A percentile compares a stretch with the other conserved stretches of the same genome.
Evolutionary conservation across 2,888 invertebrate genomes (phyloP).

Genomic region (Catocala sponsa): DNA sequence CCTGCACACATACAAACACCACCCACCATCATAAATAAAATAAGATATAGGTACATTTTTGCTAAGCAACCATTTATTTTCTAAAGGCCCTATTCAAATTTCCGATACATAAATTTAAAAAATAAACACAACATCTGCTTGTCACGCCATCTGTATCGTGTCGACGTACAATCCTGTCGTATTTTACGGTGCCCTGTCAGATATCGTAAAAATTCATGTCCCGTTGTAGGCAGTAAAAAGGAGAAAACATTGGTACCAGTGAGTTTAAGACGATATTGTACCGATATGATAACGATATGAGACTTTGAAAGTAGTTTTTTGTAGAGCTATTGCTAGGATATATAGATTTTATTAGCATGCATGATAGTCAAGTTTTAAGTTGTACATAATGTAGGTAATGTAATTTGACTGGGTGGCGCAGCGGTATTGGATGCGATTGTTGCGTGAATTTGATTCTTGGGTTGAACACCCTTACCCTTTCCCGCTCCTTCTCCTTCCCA

Average conservation of each 20-base stretch:
- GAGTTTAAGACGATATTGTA: slow-evolving; percentile 15
- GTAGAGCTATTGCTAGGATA: too few species aligned
- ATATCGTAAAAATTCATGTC: slow-evolving; percentile 52
- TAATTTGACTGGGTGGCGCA: too few species aligned
- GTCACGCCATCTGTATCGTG: slow-evolving; percentile 37
- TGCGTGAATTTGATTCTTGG: too few species aligned
- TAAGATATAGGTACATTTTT: neutral
- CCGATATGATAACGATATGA: slow-evolving; percentile 18
- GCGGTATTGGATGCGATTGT: too few species aligned
- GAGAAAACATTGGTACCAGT: slow-evolving; percentile 18
- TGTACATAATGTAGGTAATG: too few species aligned
- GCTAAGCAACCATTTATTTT: slow-evolving; percentile 4
- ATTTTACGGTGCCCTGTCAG: slow-evolving; percentile 46
- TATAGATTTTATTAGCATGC: neutral
- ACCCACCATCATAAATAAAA: neutral
- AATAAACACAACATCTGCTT: slow-evolving; percentile 24
- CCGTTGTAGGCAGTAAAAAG: slow-evolving; percentile 33
- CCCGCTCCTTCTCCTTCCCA: too few species aligned
- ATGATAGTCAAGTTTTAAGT: neutral
- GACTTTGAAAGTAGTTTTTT: neutral
- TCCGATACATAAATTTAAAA: slow-evolving; percentile 27
- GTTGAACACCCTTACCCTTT: too few species aligned
- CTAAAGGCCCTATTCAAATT: slow-evolving; percentile 12
- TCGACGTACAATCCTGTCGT: slow-evolving; percentile 34
- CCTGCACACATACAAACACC: neutral